Evolutionary conservation across 64 coral and sea anemone species (phyloP).

Genomic region (Dendronephthya gigantea): DNA sequence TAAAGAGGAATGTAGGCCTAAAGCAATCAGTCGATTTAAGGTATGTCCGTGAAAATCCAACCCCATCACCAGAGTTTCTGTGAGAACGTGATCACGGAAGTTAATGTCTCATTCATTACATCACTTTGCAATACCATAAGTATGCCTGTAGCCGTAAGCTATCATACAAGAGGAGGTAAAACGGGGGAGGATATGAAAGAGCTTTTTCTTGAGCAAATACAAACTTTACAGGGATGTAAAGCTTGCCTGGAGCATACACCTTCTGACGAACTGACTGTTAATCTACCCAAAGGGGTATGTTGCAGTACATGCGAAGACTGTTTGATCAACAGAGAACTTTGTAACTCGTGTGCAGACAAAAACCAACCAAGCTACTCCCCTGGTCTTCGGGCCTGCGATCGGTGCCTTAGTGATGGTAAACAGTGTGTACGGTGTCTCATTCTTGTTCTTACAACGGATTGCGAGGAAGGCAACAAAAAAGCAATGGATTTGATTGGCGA

Average conservation of each 20-base stretch:
- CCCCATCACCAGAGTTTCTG: not conserved
- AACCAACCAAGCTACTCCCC: conserved; percentile 17
- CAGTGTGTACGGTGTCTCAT: conserved; percentile 29
- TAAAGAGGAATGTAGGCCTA: conserved; percentile 25
- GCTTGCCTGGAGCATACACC: not conserved
- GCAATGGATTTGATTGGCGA: conserved; percentile 23
- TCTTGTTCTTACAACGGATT: conserved; percentile 32
- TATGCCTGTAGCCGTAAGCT: not conserved
- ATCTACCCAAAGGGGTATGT: not conserved
- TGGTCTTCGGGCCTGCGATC: conserved; percentile 22
- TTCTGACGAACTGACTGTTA: not conserved
- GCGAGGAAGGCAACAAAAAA: conserved; percentile 33
- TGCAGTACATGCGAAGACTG: conserved; percentile 1
- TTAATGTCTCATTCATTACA: not conserved
- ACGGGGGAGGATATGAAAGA: not conserved
- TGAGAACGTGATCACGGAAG: not conserved
- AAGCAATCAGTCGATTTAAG: not conserved
- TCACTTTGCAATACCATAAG: not conserved
- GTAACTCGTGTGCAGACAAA: not conserved
- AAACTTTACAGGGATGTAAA: not conserved
- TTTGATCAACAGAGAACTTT: not conserved
- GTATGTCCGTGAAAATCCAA: not conserved
- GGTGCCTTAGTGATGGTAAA: conserved; percentile 6
- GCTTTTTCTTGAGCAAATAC: not conserved
- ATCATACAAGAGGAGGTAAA: not conserved